A percentile compares a stretch with the other conserved stretches of the same genome.
phyloP scores from a whole-genome alignment of 2,113 vertebrate species.

The Donacobius atricapilla region DNA sequence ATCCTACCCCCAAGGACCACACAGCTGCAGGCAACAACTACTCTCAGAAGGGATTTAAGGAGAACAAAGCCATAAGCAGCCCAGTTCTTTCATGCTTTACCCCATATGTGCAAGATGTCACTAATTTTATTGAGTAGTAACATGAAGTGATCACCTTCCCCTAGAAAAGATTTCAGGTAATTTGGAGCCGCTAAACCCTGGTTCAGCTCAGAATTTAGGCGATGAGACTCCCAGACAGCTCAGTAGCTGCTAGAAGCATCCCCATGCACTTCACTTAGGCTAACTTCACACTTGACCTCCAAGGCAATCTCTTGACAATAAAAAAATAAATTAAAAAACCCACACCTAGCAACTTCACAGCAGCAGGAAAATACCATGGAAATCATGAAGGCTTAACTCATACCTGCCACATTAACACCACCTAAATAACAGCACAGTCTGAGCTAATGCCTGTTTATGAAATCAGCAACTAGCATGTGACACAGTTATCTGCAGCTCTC shows the following conservation, averaged over 20 bases:
- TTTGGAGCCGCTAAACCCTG: background rate
- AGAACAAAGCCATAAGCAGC: background rate
- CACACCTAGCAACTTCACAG: background rate
- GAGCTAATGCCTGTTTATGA: background rate
- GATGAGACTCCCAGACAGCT: background rate
- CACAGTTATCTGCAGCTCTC: background rate
- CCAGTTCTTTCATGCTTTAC: background rate
- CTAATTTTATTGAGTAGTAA: background rate
- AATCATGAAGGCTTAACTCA: background rate
- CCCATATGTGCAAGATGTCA: background rate
- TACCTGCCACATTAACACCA: background rate
- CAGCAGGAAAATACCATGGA: background rate
- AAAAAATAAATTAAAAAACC: background rate
- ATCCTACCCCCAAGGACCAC: background rate
- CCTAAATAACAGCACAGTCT: background rate
- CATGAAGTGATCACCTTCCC: background rate
- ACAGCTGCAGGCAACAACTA: background rate
- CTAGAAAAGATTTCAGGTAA: background rate
- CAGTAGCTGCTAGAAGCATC: background rate
- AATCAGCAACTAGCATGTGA: background rate
- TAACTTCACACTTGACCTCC: background rate
- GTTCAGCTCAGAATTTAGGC: background rate
- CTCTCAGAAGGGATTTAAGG: background rate
- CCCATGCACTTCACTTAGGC: background rate
- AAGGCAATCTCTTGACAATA: background rate